phyloP scores from a whole-genome alignment of 2,113 vertebrate genomes.

The Sardina pilchardus region DNA sequence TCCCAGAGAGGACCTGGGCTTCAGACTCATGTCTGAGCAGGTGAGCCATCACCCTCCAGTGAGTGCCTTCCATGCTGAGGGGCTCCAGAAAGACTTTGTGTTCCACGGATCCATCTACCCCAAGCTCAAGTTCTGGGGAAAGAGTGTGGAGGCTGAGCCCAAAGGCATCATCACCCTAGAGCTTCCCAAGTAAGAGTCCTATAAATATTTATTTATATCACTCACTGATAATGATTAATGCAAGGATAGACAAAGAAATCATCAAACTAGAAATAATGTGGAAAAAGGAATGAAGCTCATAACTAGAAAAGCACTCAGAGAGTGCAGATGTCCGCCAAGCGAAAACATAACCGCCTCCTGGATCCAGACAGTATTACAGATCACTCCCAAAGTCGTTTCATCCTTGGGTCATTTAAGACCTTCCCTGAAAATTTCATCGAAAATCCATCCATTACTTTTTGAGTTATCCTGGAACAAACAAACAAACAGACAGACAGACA shows the following conservation, averaged over 20 bases:
- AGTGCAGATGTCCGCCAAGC: too few species aligned
- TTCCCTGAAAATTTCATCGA: too few species aligned
- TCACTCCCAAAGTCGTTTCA: too few species aligned
- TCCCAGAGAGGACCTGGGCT: constrained; percentile 91
- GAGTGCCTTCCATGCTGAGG: constrained; percentile 96
- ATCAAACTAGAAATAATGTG: background rate
- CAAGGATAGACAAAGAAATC: background rate
- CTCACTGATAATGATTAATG: background rate
- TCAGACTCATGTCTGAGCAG: constrained; percentile 94
- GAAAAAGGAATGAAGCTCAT: background rate
- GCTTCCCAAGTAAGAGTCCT: constrained; percentile 84
- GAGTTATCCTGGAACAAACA: too few species aligned
- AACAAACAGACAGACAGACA: too few species aligned
- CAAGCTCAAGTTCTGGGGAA: constrained; percentile 99
- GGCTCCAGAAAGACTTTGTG: constrained; percentile 88
- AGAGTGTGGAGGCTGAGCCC: constrained; percentile 96
- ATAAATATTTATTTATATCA: background rate
- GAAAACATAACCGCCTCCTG: too few species aligned
- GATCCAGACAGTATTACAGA: too few species aligned
- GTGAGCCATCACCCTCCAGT: constrained; percentile 97
- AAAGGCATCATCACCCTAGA: constrained; percentile 96
- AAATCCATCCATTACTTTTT: too few species aligned
- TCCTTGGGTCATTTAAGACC: too few species aligned
- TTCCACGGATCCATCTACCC: constrained; percentile 98
- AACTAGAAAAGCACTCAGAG: too few species aligned